Conservation (phyloP, 2,113 vertebrate genomes). For the Crotophaga sulcirostris region DNA sequence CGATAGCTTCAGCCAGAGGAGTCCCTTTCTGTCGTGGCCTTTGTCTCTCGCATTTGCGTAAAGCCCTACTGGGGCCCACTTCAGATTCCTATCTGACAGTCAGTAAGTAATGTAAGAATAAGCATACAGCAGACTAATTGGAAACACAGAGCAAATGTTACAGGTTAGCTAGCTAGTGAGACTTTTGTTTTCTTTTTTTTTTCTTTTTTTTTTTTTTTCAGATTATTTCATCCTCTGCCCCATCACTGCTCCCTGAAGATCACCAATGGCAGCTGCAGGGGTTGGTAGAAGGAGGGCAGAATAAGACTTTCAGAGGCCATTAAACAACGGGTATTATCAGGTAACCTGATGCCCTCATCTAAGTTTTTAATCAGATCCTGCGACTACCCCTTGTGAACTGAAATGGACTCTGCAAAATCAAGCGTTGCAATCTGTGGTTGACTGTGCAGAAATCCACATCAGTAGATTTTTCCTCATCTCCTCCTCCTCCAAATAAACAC, state of each 20-base stretch:
- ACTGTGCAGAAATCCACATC: neutral
- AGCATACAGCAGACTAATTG: conserved; percentile 22
- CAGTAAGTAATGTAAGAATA: conserved; percentile 19
- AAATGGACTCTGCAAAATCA: conserved; percentile 1
- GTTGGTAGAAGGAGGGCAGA: neutral
- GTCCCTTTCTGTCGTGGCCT: conserved; percentile 31
- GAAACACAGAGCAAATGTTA: conserved; percentile 65
- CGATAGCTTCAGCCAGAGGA: neutral
- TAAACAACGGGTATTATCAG: neutral
- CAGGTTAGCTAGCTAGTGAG: neutral
- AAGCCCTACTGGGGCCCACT: neutral
- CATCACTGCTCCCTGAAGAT: neutral
- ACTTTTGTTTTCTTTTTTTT: neutral
- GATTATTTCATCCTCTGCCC: neutral
- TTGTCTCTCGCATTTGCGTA: conserved; percentile 3
- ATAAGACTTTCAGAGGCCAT: neutral
- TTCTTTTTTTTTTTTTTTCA: no score
- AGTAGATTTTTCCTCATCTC: conserved; percentile 8
- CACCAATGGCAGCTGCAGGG: neutral
- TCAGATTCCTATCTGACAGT: conserved; percentile 54
- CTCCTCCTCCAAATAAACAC: neutral
- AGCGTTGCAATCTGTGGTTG: neutral
- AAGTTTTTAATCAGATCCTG: conserved; percentile 26
- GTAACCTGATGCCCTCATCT: conserved; percentile 29
- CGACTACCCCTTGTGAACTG: neutral